phyloP scores from a whole-genome alignment of 2,888 invertebrate species.

The Tachina grossa region DNA sequence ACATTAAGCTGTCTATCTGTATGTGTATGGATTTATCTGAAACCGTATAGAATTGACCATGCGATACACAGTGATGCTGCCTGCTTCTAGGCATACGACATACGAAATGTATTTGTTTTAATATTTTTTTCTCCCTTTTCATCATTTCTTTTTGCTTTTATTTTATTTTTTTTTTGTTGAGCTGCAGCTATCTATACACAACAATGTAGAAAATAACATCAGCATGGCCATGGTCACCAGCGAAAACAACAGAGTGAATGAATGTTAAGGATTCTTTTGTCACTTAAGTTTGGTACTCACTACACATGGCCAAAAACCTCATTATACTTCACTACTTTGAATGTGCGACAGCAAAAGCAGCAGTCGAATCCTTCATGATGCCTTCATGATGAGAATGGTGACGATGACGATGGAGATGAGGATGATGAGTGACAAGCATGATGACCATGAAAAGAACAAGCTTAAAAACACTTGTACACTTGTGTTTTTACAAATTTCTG shows the following conservation, averaged over 20 bases:
- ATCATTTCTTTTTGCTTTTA: neutral
- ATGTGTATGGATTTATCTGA: slow-evolving; percentile 5
- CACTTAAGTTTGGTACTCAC: slow-evolving; percentile 29
- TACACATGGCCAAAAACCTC: slow-evolving; percentile 10
- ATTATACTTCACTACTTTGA: slow-evolving; percentile 28
- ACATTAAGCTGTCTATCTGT: slow-evolving; percentile 39
- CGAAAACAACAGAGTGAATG: slow-evolving; percentile 32
- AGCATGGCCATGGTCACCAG: slow-evolving; percentile 30
- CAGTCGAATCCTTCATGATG: neutral
- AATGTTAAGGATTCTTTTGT: slow-evolving; percentile 44
- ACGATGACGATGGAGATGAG: slow-evolving; percentile 35
- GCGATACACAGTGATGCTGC: slow-evolving; percentile 18
- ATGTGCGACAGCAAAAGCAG: slow-evolving; percentile 21
- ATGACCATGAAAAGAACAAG: slow-evolving; percentile 76
- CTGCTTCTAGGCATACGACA: slow-evolving; percentile 48
- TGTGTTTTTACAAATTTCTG: slow-evolving; percentile 12
- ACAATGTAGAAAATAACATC: slow-evolving; percentile 15
- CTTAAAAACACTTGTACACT: slow-evolving; percentile 65
- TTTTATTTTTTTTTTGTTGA: slow-evolving; percentile 27
- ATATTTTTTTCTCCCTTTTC: neutral
- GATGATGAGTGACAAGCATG: slow-evolving; percentile 73
- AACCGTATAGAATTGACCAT: slow-evolving; percentile 13
- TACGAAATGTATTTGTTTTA: slow-evolving; percentile 23
- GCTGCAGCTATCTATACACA: slow-evolving; percentile 3
- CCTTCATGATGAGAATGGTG: slow-evolving; percentile 27